Evolutionary conservation across 1,140 invertebrate species (phyloP), one percentile per base, ranked within the genome.

Genomic region (Penaeus indicus): DNA sequence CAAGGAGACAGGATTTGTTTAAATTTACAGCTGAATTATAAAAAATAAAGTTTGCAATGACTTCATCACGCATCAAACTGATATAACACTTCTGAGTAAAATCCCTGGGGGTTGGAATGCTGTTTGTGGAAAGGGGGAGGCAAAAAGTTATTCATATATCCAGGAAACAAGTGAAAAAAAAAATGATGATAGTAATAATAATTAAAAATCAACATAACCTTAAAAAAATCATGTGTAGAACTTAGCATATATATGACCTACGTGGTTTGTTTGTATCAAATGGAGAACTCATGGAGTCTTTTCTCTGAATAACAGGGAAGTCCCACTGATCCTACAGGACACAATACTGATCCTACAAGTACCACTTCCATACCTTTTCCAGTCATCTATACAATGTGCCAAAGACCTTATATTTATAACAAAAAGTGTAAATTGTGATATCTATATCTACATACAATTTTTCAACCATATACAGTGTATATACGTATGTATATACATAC

Each of bases 311-410:
- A 0, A 54, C 11, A 54, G 54, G 54, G 54, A 54, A 54, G 54
- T 54, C 54, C 54, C 54, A 54, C 25, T 64, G 62, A n/a, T 83
- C 22, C 22, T 72, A 72, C 47, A 64, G n/a, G 60, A 27, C 63
- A 61, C 19, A 61, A 62, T 27, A 21, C n/a, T 21, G 60, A 61
- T 38, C 80, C 80, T 62, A 38, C n/a, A 82, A 61, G 60, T 61
- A 61, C 42, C 21, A n/a, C 38, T 61, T 83, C 61, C 64, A 63
- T 67, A 63, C 61, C 64, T 42, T 27, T 27, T 67, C 62, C 11
- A 64, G 81, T 67, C 81, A 83, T 83, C 21, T 64, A 83, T 38
- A 64, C 81, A 83, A 61, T 63, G 61, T 83, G 81, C 81, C 63
- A 54, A 54, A 54, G 54, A 54, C 10, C 54, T 54, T 11, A 54